Evolutionary conservation across 2,888 invertebrate genomes (phyloP), one percentile per base, ranked within the genome.

Genomic region (Caenorhabditis panamensis): DNA sequence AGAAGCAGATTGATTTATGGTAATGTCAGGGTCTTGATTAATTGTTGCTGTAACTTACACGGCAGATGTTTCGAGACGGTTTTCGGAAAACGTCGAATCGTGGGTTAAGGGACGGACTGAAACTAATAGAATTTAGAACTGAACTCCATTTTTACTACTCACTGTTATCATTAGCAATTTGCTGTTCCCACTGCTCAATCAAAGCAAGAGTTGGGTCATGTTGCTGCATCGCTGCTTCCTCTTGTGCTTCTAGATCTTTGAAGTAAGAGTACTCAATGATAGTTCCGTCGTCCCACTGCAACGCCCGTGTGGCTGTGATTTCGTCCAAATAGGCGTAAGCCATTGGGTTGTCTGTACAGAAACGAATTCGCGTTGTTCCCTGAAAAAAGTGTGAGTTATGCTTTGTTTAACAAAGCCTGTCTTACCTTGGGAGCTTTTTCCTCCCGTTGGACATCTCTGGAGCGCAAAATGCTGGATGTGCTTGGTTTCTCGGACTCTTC

Each of bases 301-400:
- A 41, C 20, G 76, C 64, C 24, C 63, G 36, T 1, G 59, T 67
- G 5, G 81, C 81, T 6, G 76, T 81, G 63, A 58, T 71, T 58
- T 81, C 81, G 62, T 81, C 81, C 1, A 71, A 61, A 53, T 81
- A 81, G 0, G 81, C 76, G 47, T 81, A 81, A 0, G 81, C 81
- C 81, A 81, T 71, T 18, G 76, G 72, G 24, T 54, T 81, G 6
- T 71, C 71, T 16, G 76, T 67, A 13, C 67, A 71, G 63, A 81
- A 81, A 6, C 76, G 76, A n/a, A 81, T 81, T 16, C 81, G 49
- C 8, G 73, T 73, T 5, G 76, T 56, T 37, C 68, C 68, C 76
- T 76, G 59, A 37, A 76, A 47, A 22, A n/a, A 28, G 20, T n/a
- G 1, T 6, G 41, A n/a, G n/a, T 36, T 9, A 20, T 36, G 2